A percentile compares a stretch with the other conserved stretches of the same genome.
Conservation (phyloP, 1,140 invertebrate genomes). For the Adoxophyes honmai region DNA sequence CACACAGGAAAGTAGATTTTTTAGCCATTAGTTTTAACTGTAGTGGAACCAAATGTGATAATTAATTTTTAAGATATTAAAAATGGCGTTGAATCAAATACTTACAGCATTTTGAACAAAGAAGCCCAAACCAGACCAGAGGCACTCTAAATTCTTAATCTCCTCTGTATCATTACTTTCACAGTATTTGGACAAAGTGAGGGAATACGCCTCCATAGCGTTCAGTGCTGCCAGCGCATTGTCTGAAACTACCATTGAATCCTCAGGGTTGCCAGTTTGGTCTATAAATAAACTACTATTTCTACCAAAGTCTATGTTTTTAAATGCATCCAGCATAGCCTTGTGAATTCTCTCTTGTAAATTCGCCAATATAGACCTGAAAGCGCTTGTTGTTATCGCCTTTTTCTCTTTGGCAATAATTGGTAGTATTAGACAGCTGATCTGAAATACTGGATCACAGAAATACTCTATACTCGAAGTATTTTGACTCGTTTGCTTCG, state of each 20-base stretch:
- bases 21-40: too few relatives aligned
- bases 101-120: constrained; percentile 63
- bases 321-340: constrained; percentile 52
- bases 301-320: constrained; percentile 50
- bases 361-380: constrained; percentile 59
- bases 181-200: constrained; percentile 58
- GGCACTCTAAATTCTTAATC: constrained; percentile 54
- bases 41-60: too few relatives aligned
- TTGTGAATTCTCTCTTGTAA: constrained; percentile 64
- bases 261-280: constrained; percentile 39
- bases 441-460: constrained; percentile 54
- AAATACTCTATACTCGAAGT: constrained; percentile 46
- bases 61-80: too few relatives aligned
- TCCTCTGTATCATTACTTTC: constrained; percentile 51
- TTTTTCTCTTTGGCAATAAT: constrained; percentile 61
- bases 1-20: too few relatives aligned
- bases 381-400: constrained; percentile 51
- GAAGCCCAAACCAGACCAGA: constrained; percentile 55
- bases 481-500: constrained; percentile 36
- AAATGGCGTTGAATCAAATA: constrained; percentile 24
- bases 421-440: constrained; percentile 56
- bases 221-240: constrained; percentile 52
- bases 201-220: constrained; percentile 57
- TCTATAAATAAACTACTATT: constrained; percentile 23
- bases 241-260: constrained; percentile 36